These are phyloP conservation scores for Trematocara stigmaticum DNA, from an alignment of 2,113 vertebrate genomes.

Conservation along the genomic window DNA sequence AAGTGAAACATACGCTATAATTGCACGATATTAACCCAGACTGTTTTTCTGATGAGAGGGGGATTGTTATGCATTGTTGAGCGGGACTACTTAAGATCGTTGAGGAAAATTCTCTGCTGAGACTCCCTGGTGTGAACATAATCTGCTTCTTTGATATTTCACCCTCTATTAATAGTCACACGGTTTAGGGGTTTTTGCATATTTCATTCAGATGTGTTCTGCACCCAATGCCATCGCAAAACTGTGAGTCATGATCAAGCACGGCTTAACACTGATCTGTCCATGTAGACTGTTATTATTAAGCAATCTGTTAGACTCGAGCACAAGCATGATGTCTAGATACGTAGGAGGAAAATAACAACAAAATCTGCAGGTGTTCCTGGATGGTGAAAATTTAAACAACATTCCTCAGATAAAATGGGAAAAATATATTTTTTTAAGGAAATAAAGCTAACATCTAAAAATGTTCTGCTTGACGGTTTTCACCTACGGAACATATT, in stretches of 20 bases:
- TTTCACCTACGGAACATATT: constrained; percentile 10
- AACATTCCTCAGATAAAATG: background rate
- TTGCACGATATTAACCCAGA: constrained; percentile 34
- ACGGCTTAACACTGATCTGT: background rate
- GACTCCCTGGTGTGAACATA: constrained; percentile 36
- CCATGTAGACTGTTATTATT: background rate
- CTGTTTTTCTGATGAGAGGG: background rate
- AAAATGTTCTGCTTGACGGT: background rate
- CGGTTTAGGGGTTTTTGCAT: constrained; percentile 29
- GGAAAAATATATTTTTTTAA: background rate
- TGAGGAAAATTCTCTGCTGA: constrained; percentile 10
- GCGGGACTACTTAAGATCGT: background rate
- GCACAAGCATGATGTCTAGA: background rate
- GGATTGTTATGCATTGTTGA: background rate
- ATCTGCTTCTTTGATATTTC: constrained; percentile 43
- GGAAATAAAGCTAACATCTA: background rate
- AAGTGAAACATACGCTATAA: constrained; percentile 8
- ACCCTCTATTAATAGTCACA: constrained; percentile 47
- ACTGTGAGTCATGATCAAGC: background rate
- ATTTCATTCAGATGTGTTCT: constrained; percentile 6
- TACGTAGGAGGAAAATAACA: background rate
- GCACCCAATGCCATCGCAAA: background rate
- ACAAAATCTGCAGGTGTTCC: background rate
- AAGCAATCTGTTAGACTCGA: background rate
- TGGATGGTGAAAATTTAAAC: background rate